Base-by-base conservation (phyloP, 2,888 invertebrate species). In the Acronicta psi region DNA sequence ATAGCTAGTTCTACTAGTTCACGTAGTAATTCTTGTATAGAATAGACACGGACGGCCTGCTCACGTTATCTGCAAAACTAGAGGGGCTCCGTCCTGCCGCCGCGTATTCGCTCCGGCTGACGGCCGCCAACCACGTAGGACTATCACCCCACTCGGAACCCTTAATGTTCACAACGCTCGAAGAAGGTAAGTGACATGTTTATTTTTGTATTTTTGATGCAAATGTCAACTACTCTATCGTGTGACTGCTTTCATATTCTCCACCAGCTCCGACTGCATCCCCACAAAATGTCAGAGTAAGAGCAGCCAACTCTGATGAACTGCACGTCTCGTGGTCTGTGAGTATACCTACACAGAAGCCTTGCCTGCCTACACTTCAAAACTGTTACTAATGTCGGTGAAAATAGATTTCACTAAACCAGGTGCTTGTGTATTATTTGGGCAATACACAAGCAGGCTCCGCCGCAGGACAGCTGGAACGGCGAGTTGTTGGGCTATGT, bases 401-500 rank as follows among this genome's bases (percentile, higher is more conserved):
- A 31, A 31, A 11, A 13, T 2, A 25, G 10, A 23, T 11, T 34
- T 4, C 31, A 25, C 11, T 47, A 16, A 46, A 9, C 11, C 9
- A 40, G 18, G 9, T 17, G 8, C n/a, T n/a, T n/a, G n/a, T n/a
- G n/a, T n/a, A n/a, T n/a, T n/a, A n/a, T n/a, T n/a, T n/a, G n/a
- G n/a, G n/a, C n/a, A 10, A 31, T 45, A 9, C 10, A 37, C 29
- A 2, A n/a, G 1, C 78, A 96, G 95, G 95, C 96, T 11, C 97
- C 97, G 17, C 92, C 95, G 0, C 91, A 95, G 37, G 95, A 96
- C 46, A 94, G 95, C 36, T 96, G 96, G 95, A 97, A 97, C 81
- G 97, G 97, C 0, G 96, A 96, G 77, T 94, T 97, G 51, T 91
- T 96, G 41, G 97, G 97, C 0, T 97, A 97, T 85, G 96, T 95